A percentile compares a stretch with the other conserved stretches of the same genome.
These are phyloP conservation scores for Anarsia innoxiella DNA, from an alignment of 2,888 invertebrate species.

Conservation along the genomic window DNA sequence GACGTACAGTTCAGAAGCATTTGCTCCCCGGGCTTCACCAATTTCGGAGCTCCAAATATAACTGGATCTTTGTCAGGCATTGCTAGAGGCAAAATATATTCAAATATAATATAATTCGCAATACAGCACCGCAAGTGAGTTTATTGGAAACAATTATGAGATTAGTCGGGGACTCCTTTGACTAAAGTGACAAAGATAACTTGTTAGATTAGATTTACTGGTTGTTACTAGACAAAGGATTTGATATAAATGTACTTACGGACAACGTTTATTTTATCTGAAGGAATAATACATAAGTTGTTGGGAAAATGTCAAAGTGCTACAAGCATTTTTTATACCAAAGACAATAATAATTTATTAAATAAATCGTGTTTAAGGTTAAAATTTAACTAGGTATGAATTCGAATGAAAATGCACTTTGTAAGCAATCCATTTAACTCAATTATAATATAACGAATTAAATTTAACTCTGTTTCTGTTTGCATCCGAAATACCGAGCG, in stretches of 20 bases:
- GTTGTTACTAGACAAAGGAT: slow-evolving; percentile 27
- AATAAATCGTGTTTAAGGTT: too few relatives aligned
- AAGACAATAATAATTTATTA: too few relatives aligned
- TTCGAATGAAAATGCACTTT: too few relatives aligned
- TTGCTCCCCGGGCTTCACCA: slow-evolving; percentile 63
- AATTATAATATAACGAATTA: too few relatives aligned
- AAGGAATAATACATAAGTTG: too few relatives aligned
- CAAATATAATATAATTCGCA: slow-evolving; percentile 31
- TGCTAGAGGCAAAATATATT: slow-evolving; percentile 46
- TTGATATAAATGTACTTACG: slow-evolving; percentile 18
- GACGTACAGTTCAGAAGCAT: slow-evolving; percentile 64
- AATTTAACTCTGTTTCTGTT: too few relatives aligned
- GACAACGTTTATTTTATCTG: too few relatives aligned
- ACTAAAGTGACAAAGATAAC: slow-evolving; percentile 19
- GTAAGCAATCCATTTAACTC: too few relatives aligned
- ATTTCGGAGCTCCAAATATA: slow-evolving; percentile 58
- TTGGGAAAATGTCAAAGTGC: too few relatives aligned
- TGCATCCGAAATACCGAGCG: too few relatives aligned
- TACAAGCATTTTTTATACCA: too few relatives aligned
- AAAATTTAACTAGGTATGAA: too few relatives aligned
- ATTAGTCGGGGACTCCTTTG: slow-evolving; percentile 14
- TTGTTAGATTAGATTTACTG: slow-evolving; percentile 28
- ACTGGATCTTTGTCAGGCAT: slow-evolving; percentile 62
- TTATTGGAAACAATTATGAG: slow-evolving; percentile 13
- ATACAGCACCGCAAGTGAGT: not conserved